Evolutionary conservation across 2,888 invertebrate species (phyloP), one percentile per base, ranked within the genome.

Genomic region (Rhynchonema sp.): DNA sequence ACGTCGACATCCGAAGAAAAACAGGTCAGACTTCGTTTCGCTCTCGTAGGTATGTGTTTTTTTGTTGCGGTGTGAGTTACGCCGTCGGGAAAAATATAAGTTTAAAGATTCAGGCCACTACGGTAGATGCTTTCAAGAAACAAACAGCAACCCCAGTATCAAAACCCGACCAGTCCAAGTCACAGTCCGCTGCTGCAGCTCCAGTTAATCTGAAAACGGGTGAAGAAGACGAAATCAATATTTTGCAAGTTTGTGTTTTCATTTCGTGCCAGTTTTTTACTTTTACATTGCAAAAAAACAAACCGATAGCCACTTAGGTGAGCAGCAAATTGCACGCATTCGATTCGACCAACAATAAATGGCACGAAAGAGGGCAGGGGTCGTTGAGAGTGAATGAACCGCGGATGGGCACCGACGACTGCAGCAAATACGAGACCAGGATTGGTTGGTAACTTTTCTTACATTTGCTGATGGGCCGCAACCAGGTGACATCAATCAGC

Each of bases 261-360:
- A 38, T 13, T 38, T 17, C 6, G 17, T 38, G 38, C 38, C 9
- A 13, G 38, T 17, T 38, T 38, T 6, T 38, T 38, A 13, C 17
- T 17, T 38, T 6, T 38, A 38, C 9, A 13, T 17, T 38, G 38
- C 9, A 17, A 13, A 17, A 17, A 38, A 13, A 38, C 38, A 38
- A 38, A 38, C 38, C 17, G 38, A 13, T 6, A 13, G 17, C 38
- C 6, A 38, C 38, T 3, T 27, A 57, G 57, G 3, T 27, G 25
- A 13, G 23, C 1, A 26, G 46, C 86, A 59, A 59, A 28, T 52
- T 59, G 46, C 56, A 59, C 25, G 29, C 46, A 20, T 59, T 56
- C 30, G 55, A 59, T n/a, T 17, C 6, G 22, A 46, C n/a, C 1
- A 49, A 46, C 1, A 1, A 3, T 1, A n/a, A 2, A 1, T 59